Percentiles rank a stretch among this genome's conserved stretches.
Evolutionary conservation across 2,113 vertebrate species (phyloP).

Genomic region (Tachycineta bicolor): DNA sequence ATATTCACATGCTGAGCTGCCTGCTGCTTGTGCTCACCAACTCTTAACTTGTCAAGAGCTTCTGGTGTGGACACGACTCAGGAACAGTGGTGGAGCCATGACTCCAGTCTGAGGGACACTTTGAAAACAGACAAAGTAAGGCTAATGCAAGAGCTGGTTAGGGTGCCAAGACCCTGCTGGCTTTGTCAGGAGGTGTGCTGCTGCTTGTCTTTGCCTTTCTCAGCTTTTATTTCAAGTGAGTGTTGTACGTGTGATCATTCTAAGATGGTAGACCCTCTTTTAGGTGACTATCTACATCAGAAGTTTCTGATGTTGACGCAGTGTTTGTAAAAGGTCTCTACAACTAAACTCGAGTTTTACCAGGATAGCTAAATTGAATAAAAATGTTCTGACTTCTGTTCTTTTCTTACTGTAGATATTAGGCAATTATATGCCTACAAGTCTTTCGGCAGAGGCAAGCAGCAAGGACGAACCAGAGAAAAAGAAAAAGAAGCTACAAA

Average conservation of each 20-base stretch:
- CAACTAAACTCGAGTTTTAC: neutral
- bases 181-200: neutral
- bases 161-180: neutral
- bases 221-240: neutral
- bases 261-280: accelerated
- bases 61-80: neutral
- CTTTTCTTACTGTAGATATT: conserved; percentile 76
- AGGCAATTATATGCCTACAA: conserved; percentile 69
- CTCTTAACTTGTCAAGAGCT: neutral
- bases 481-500: conserved; percentile 85
- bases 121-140: neutral
- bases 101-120: neutral
- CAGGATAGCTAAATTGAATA: neutral
- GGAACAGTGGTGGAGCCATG: neutral
- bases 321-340: neutral
- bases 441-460: neutral
- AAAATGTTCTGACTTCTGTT: neutral
- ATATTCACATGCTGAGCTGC: neutral
- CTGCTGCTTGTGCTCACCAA: neutral
- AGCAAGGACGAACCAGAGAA: conserved; percentile 74
- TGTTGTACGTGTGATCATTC: neutral
- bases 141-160: neutral
- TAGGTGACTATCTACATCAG: neutral
- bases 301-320: neutral
- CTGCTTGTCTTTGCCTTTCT: neutral